phyloP scores from a whole-genome alignment of 2,113 vertebrate species.

The Lagopus muta region DNA sequence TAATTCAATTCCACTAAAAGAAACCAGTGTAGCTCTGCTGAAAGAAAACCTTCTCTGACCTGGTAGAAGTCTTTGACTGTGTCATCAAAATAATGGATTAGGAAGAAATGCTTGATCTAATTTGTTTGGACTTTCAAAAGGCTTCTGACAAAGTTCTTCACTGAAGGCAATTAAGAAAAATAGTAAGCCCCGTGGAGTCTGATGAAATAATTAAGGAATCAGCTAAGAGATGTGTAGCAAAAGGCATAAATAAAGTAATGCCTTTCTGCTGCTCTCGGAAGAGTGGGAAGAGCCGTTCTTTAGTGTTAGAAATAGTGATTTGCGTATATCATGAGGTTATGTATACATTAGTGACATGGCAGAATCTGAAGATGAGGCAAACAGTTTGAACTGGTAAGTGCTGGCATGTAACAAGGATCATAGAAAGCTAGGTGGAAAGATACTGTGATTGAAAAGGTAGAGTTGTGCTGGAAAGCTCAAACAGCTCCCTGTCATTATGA shows the following conservation, averaged over 20 bases:
- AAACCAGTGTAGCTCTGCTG: background rate
- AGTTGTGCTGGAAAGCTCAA: background rate
- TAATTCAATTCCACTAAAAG: background rate
- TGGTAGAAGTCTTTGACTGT: background rate
- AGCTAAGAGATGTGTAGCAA: background rate
- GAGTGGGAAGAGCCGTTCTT: rapidly evolving
- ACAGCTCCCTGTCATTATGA: background rate
- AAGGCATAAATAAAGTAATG: background rate
- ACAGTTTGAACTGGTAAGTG: background rate
- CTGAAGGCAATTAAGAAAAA: constrained; percentile 12
- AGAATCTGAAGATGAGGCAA: background rate
- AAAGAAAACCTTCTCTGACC: constrained; percentile 1
- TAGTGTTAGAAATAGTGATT: background rate
- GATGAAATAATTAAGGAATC: background rate
- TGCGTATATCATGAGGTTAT: background rate
- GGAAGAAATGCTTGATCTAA: constrained; percentile 11
- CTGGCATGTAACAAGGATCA: background rate
- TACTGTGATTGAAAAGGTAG: background rate
- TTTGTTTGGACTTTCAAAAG: constrained; percentile 29
- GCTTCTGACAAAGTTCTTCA: constrained; percentile 19
- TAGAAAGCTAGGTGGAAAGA: background rate
- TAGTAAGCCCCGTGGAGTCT: background rate
- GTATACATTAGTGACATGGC: background rate
- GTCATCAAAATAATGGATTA: constrained; percentile 25
- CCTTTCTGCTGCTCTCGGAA: background rate